phyloP scores from a whole-genome alignment of 2,888 invertebrate genomes.

The Drosophila fulvimacula region DNA sequence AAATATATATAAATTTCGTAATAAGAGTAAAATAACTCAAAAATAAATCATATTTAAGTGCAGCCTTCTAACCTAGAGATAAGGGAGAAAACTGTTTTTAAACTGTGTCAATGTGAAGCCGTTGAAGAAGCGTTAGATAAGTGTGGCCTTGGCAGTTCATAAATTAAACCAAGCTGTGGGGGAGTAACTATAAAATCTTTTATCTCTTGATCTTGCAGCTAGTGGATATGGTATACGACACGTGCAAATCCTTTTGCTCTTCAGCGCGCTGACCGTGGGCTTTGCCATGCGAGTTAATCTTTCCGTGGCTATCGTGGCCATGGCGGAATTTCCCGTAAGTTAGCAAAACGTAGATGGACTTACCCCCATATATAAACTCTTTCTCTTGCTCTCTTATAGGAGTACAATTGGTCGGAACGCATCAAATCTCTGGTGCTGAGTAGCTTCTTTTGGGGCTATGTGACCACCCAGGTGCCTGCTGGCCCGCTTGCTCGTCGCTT shows the following conservation, averaged over 20 bases:
- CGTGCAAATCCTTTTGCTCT: constrained; percentile 87
- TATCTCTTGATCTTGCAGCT: constrained; percentile 17
- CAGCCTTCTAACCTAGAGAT: background rate
- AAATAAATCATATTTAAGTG: background rate
- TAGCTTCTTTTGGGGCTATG: constrained; percentile 90
- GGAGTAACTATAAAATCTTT: background rate
- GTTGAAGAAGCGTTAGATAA: background rate
- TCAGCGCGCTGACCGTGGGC: constrained; percentile 87
- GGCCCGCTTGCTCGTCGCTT: constrained; percentile 89
- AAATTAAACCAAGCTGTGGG: constrained; percentile 3
- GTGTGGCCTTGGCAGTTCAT: background rate
- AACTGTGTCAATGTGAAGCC: constrained; percentile 11
- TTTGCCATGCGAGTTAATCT: constrained; percentile 89
- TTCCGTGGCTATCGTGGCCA: constrained; percentile 90
- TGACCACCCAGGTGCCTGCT: constrained; percentile 87
- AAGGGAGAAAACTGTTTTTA: background rate
- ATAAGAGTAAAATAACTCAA: background rate
- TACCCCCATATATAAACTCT: background rate
- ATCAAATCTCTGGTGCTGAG: constrained; percentile 87
- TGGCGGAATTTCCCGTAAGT: constrained; percentile 86
- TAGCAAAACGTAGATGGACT: background rate
- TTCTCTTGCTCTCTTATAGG: constrained; percentile 74
- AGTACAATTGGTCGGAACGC: constrained; percentile 87
- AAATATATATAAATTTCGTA: background rate
- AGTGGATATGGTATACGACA: constrained; percentile 87